Evolutionary conservation across 1,140 invertebrate species (phyloP).

Genomic region (Goniozus legneri): DNA sequence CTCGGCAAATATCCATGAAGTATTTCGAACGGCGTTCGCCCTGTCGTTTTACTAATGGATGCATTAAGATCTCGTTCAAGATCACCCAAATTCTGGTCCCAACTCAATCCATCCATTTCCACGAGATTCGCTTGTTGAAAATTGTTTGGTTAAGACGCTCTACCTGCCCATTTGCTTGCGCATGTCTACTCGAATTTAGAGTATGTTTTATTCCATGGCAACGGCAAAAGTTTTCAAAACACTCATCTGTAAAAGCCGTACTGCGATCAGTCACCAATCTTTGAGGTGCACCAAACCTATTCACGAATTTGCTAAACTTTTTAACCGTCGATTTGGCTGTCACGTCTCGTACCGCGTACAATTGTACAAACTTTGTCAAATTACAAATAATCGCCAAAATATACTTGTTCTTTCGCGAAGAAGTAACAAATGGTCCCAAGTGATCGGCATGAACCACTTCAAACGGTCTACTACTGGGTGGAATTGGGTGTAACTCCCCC

Average conservation of each 20-base stretch:
- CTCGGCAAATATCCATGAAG: conserved; percentile 13
- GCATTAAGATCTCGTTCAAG: conserved; percentile 17
- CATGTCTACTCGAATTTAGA: conserved; percentile 23
- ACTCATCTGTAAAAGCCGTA: conserved; percentile 4
- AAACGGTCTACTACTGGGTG: conserved; percentile 12
- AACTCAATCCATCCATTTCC: not conserved
- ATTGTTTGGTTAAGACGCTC: conserved; percentile 16
- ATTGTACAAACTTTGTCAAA: not conserved
- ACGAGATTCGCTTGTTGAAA: conserved; percentile 2
- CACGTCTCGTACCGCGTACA: not conserved
- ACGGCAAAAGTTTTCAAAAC: conserved; percentile 15
- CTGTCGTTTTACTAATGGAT: conserved; percentile 12
- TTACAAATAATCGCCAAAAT: not conserved
- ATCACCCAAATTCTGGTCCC: conserved; percentile 4
- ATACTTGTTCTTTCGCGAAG: not conserved
- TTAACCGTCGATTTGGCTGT: not conserved
- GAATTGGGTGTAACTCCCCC: conserved; percentile 16
- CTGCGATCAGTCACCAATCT: not conserved
- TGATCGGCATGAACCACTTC: conserved; percentile 17
- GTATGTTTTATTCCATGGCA: conserved; percentile 24
- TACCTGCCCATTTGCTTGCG: conserved; percentile 27
- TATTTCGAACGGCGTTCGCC: conserved; percentile 8
- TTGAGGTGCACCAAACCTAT: not conserved
- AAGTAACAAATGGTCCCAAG: conserved; percentile 11
- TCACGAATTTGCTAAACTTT: not conserved